phyloP scores from a whole-genome alignment of 2,113 vertebrate genomes.

The Rhegmatorhina hoffmannsi region DNA sequence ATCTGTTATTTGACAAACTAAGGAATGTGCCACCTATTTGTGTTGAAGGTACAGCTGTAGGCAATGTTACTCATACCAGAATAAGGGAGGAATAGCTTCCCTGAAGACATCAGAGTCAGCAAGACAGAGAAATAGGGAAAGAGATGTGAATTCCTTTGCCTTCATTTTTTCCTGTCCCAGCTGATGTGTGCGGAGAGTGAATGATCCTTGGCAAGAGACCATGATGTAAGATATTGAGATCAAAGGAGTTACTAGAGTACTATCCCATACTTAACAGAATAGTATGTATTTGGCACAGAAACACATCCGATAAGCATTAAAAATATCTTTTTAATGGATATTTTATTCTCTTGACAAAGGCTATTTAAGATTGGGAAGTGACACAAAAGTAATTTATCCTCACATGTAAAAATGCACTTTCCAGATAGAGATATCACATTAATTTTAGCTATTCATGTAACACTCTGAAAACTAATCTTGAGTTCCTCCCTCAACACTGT shows the following conservation, averaged over 20 bases:
- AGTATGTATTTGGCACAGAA: conserved; percentile 59
- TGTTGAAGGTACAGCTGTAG: background rate
- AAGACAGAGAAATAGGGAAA: background rate
- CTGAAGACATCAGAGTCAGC: background rate
- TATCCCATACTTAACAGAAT: conserved; percentile 35
- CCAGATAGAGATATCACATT: conserved; percentile 32
- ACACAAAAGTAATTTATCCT: conserved; percentile 61
- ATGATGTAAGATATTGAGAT: conserved; percentile 53
- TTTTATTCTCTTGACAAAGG: conserved; percentile 53
- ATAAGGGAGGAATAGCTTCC: background rate
- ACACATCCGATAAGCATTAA: conserved; percentile 57
- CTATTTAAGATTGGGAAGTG: conserved; percentile 60
- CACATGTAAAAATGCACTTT: conserved; percentile 22
- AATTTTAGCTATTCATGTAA: conserved; percentile 50
- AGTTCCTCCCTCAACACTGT: conserved; percentile 21
- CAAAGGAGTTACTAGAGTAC: conserved; percentile 57
- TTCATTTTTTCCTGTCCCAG: conserved; percentile 6
- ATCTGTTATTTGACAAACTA: background rate
- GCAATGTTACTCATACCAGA: background rate
- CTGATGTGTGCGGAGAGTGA: conserved; percentile 33
- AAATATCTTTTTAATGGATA: conserved; percentile 68
- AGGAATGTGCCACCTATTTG: background rate
- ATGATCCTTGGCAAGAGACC: conserved; percentile 66
- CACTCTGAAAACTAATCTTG: conserved; percentile 58
- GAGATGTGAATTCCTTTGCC: conserved; percentile 32